phyloP scores from a whole-genome alignment of 2,888 invertebrate genomes.

The Platycheirus albimanus region DNA sequence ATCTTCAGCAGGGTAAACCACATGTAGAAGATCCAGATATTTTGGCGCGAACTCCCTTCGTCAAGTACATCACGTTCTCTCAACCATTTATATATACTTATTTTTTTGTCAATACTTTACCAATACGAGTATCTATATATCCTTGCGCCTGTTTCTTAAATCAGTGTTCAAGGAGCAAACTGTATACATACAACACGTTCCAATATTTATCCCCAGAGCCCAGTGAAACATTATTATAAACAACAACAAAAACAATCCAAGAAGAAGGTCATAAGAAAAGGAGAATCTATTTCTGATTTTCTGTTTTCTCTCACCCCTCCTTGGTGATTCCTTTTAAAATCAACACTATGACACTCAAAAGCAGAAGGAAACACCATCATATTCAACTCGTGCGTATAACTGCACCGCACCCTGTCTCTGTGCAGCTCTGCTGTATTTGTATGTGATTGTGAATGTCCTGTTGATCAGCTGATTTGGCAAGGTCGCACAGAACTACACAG shows the following conservation, averaged over 20 bases:
- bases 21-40: constrained; percentile 31
- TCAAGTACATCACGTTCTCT: constrained; percentile 27
- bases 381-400: neutral
- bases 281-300: constrained; percentile 4
- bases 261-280: constrained; percentile 27
- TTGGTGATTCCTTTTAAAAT: neutral
- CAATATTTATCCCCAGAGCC: constrained; percentile 20
- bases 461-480: constrained; percentile 72
- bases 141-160: constrained; percentile 38
- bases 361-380: constrained; percentile 33
- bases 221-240: neutral
- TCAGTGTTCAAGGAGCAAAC: constrained; percentile 35
- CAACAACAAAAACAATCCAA: constrained; percentile 13
- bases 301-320: constrained; percentile 38
- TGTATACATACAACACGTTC: constrained; percentile 65
- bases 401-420: constrained; percentile 25
- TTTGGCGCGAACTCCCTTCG: constrained; percentile 70
- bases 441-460: constrained; percentile 67
- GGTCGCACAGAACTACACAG: constrained; percentile 56
- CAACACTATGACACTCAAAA: constrained; percentile 26
- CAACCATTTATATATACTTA: constrained; percentile 3
- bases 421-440: too few relatives aligned
- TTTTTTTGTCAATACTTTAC: constrained; percentile 5
- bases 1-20: constrained; percentile 53
- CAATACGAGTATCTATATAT: constrained; percentile 33